Evolutionary conservation across 2,888 invertebrate species (phyloP).

Genomic region (Drosophila mayaguana): DNA sequence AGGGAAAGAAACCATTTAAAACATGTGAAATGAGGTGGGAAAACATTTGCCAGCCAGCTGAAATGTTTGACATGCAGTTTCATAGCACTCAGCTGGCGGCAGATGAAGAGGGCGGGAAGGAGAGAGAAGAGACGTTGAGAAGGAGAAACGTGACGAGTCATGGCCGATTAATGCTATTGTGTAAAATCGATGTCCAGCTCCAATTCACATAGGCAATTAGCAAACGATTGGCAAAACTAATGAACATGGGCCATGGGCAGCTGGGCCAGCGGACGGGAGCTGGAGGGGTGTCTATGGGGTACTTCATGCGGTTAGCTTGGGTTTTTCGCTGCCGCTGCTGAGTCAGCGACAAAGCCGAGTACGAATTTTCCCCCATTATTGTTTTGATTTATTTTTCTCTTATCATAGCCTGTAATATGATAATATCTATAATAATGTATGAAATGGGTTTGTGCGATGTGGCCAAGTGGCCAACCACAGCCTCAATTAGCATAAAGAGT

Average conservation of each 20-base stretch:
- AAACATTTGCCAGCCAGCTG: not conserved
- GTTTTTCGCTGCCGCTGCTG: conserved; percentile 16
- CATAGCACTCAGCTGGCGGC: conserved; percentile 36
- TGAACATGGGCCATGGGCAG: conserved; percentile 37
- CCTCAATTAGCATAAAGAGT: conserved; percentile 77
- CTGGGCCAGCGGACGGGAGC: not conserved
- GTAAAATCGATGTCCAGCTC: conserved; percentile 35
- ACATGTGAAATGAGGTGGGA: too few species aligned
- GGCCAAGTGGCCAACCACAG: conserved; percentile 37
- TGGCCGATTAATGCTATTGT: conserved; percentile 54
- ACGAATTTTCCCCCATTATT: conserved; percentile 25
- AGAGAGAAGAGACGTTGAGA: not conserved
- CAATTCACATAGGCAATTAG: conserved; percentile 64
- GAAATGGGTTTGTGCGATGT: conserved; percentile 21
- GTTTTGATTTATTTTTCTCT: not conserved
- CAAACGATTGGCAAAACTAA: conserved; percentile 68
- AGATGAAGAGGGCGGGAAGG: not conserved
- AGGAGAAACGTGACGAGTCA: conserved; percentile 46
- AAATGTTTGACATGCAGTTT: conserved; percentile 22
- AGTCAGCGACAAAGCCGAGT: conserved; percentile 33
- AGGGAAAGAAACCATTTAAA: not conserved
- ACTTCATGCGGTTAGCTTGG: not conserved
- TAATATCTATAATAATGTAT: conserved; percentile 28
- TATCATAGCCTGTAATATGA: conserved; percentile 22
- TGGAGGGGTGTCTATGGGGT: not conserved